Base-by-base conservation (phyloP, 2,888 invertebrate genomes). In the Allygus modestus region DNA sequence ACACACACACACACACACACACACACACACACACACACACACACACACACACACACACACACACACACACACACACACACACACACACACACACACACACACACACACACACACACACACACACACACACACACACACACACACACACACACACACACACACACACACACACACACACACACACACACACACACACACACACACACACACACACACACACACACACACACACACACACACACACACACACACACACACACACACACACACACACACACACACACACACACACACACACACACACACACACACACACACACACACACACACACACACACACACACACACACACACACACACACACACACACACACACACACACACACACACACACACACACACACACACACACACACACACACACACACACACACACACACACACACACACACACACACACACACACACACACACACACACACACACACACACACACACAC, bases 71-170 rank as follows among this genome's bases (percentile, higher is more conserved):
- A 58, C 61, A 58, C 61, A 58, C 61, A 58, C 61, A 58, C 61
- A 58, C 61, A 58, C 61, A 58, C 61, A 58, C 61, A 58, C 61
- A 58, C 61, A 58, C 61, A 58, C 61, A 58, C 61, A 58, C 61
- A 58, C 61, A 58, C 61, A 58, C 61, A 58, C 61, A 58, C 61
- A 58, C 26, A 58, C 61, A 58, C 61, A 58, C 61, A 69, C 26
- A 58, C 26, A 58, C 61, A 58, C 61, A 58, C 61, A 58, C 61
- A 58, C 61, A 58, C 61, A 37, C 7, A 37, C 37, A 37, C 65
- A 65, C 65, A 65, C 65, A 65, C 65, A 65, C 65, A 65, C 65
- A 65, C 65, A 65, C 65, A 65, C 65, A 65, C 65, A 65, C 65
- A 65, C 65, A 65, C 65, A 65, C 65, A 65, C 65, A 65, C 65